phyloP scores from a whole-genome alignment of 2,113 vertebrate genomes.

The Papio anubis region DNA sequence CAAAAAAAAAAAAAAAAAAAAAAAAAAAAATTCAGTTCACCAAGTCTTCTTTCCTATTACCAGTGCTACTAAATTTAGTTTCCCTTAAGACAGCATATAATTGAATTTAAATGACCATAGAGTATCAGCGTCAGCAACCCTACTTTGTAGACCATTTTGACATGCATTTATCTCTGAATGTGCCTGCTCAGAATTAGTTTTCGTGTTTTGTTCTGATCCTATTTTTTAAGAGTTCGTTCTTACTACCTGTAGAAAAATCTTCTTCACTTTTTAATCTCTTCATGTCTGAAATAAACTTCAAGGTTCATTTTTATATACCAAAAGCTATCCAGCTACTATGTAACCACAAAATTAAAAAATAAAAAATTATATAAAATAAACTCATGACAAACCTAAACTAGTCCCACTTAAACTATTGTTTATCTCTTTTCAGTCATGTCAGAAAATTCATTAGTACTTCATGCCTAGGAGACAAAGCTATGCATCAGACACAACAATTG shows the following conservation, averaged over 20 bases:
- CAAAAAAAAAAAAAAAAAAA: no score
- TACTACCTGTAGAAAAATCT: neutral
- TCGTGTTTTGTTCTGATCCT: neutral
- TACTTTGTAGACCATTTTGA: neutral
- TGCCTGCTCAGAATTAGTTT: conserved; percentile 25
- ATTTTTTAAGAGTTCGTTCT: neutral
- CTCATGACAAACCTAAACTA: neutral
- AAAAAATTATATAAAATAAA: no score
- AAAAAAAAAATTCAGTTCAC: neutral
- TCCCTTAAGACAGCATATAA: neutral
- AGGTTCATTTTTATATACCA: neutral
- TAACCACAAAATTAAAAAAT: no score
- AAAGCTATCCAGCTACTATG: no score
- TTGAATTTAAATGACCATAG: conserved; percentile 51
- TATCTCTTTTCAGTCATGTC: neutral
- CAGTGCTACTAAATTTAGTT: neutral
- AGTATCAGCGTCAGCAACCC: neutral
- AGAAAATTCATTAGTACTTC: neutral
- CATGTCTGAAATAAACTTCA: neutral
- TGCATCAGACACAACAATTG: neutral
- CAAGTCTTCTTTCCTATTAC: neutral
- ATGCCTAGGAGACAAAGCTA: neutral
- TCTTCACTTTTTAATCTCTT: neutral
- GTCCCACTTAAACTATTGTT: neutral
- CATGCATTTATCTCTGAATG: neutral